These are phyloP conservation scores for Acipenser ruthenus DNA, from an alignment of 2,797 vertebrate genomes.

Conservation along the genomic window DNA sequence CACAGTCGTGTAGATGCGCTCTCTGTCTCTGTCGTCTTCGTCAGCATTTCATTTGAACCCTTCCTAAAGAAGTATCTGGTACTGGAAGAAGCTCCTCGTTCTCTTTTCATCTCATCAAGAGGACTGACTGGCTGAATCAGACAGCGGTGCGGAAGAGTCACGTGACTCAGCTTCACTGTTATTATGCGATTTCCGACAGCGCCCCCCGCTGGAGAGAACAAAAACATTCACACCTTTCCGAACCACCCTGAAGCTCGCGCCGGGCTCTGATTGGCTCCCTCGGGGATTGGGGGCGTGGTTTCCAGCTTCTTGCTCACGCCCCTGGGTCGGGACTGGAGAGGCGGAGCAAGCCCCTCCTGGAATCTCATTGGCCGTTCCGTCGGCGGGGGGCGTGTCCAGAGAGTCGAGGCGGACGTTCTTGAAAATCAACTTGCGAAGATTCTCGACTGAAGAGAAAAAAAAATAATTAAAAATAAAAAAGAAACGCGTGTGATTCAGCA, in stretches of 20 bases:
- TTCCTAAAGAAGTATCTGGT: too few relatives aligned
- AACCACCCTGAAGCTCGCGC: slow-evolving; percentile 43
- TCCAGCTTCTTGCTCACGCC: slow-evolving; percentile 23
- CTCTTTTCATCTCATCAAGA: too few relatives aligned
- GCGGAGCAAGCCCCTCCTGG: background rate
- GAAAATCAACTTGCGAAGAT: slow-evolving; percentile 52
- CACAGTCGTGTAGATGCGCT: too few relatives aligned
- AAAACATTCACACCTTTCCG: slow-evolving; percentile 56
- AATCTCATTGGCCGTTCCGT: slow-evolving; percentile 44
- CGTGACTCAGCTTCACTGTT: too few relatives aligned
- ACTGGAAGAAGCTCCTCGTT: too few relatives aligned
- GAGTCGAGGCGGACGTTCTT: slow-evolving; percentile 49
- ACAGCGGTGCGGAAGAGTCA: too few relatives aligned
- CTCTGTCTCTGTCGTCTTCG: too few relatives aligned
- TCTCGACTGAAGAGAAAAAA: slow-evolving; percentile 45
- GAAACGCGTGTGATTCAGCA: too few relatives aligned
- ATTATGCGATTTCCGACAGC: too few relatives aligned
- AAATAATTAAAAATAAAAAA: too few relatives aligned
- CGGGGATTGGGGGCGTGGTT: slow-evolving; percentile 28
- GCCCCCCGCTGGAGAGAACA: background rate
- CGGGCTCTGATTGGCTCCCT: slow-evolving; percentile 28
- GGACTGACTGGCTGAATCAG: too few relatives aligned
- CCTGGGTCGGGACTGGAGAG: slow-evolving; percentile 19
- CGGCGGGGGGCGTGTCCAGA: slow-evolving; percentile 56
- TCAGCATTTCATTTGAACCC: too few relatives aligned